A percentile compares a stretch with the other conserved stretches of the same genome.
Evolutionary conservation across 2,888 invertebrate species (phyloP).

Genomic region (Drosophila nigritarsus): DNA sequence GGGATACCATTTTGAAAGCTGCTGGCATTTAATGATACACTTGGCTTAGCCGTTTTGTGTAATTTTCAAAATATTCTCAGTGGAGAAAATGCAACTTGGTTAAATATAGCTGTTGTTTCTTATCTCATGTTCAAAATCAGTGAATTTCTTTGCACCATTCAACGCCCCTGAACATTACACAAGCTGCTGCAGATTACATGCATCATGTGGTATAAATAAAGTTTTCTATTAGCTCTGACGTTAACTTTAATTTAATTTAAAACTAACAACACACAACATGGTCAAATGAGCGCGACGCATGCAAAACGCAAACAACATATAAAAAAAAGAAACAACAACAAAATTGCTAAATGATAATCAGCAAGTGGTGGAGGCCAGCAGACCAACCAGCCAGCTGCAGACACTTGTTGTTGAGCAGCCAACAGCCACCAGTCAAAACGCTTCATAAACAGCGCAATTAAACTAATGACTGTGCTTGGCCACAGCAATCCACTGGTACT

Average conservation of each 20-base stretch:
- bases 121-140: background rate
- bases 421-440: constrained; percentile 45
- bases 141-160: constrained; percentile 1
- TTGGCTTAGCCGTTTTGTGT: constrained; percentile 2
- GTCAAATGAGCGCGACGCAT: constrained; percentile 59
- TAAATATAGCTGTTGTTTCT: constrained; percentile 19
- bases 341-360: constrained; percentile 65
- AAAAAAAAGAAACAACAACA: constrained; percentile 23
- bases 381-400: constrained; percentile 37
- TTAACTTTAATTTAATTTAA: constrained; percentile 77
- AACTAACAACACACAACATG: constrained; percentile 58
- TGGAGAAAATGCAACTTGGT: background rate
- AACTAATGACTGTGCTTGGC: constrained; percentile 73
- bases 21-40: constrained; percentile 9
- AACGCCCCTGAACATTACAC: constrained; percentile 8
- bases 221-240: constrained; percentile 73
- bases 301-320: constrained; percentile 54
- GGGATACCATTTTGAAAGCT: background rate
- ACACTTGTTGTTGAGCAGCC: constrained; percentile 42
- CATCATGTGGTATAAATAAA: constrained; percentile 43
- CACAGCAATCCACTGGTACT: constrained; percentile 29
- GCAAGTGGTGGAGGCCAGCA: constrained; percentile 30
- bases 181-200: constrained; percentile 31
- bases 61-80: background rate
- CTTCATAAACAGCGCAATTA: constrained; percentile 80